phyloP scores from a whole-genome alignment of 2,797 vertebrate genomes.

The Lophura swinhoii region DNA sequence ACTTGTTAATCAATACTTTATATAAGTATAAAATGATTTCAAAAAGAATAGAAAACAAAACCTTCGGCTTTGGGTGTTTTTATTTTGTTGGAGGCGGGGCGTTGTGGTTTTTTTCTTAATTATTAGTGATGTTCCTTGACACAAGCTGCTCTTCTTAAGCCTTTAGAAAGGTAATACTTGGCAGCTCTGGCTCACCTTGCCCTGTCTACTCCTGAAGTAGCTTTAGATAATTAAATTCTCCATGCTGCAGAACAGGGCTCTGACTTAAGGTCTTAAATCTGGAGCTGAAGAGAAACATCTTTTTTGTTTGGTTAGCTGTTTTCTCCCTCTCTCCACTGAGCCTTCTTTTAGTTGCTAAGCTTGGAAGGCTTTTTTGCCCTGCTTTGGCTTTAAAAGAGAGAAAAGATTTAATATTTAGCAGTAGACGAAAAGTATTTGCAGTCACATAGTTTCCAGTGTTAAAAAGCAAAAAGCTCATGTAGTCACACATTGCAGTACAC shows the following conservation, averaged over 20 bases:
- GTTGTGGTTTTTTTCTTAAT: not conserved
- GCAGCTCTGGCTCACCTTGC: not conserved
- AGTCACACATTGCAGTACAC: not conserved
- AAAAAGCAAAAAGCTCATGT: not conserved
- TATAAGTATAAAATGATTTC: not conserved
- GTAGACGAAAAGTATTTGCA: not conserved
- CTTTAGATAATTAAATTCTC: conserved; percentile 24
- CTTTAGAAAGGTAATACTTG: not conserved
- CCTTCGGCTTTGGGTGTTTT: not conserved
- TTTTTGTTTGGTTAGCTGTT: conserved; percentile 30
- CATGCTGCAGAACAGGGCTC: not conserved
- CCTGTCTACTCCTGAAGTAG: not conserved
- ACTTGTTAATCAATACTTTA: not conserved
- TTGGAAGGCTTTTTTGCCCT: not conserved
- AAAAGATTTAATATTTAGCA: not conserved
- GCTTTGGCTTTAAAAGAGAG: not conserved
- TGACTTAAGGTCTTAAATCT: not conserved
- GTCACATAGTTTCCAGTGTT: not conserved
- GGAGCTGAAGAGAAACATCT: conserved; percentile 19
- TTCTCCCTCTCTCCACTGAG: not conserved
- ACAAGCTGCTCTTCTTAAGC: not conserved
- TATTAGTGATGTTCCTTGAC: not conserved
- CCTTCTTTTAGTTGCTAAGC: not conserved
- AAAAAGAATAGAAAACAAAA: not conserved
- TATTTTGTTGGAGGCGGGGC: not conserved